phyloP scores from a whole-genome alignment of 2,797 vertebrate species.

The Halcyon leucocephala region DNA sequence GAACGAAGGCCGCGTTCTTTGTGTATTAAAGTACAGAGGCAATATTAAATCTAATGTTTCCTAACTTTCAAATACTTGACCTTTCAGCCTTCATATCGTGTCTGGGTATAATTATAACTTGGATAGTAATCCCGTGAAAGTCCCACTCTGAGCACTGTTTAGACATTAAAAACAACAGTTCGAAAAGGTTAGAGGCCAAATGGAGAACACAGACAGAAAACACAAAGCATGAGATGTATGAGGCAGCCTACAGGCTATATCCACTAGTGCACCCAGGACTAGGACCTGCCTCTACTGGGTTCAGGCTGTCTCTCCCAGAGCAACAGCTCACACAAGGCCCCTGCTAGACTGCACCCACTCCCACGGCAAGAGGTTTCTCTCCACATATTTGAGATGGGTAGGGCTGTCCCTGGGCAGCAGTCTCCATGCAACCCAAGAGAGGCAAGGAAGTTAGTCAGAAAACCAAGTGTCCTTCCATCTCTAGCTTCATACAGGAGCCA shows the following conservation, averaged over 20 bases:
- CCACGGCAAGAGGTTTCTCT: background rate
- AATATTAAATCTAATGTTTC: background rate
- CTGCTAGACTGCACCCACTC: accelerated
- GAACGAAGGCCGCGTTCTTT: background rate
- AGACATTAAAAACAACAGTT: background rate
- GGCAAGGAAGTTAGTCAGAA: background rate
- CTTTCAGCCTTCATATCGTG: background rate
- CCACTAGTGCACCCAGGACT: background rate
- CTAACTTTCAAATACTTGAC: background rate
- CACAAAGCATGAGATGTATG: background rate
- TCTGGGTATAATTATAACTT: background rate
- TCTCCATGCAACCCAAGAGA: background rate
- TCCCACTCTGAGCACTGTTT: background rate
- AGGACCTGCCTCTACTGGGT: background rate
- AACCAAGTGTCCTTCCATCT: background rate
- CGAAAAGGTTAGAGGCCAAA: background rate
- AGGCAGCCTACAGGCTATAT: background rate
- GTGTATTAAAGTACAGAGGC: background rate
- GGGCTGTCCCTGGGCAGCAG: accelerated
- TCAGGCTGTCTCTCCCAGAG: background rate
- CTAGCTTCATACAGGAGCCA: background rate
- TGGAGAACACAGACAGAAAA: background rate
- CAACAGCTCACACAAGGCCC: background rate
- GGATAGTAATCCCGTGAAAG: background rate
- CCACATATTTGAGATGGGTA: background rate